A percentile compares a stretch with the other conserved stretches of the same genome.
Evolutionary conservation across 2,797 vertebrate genomes (phyloP).

Genomic region (Tenualosa thibaudeaui): DNA sequence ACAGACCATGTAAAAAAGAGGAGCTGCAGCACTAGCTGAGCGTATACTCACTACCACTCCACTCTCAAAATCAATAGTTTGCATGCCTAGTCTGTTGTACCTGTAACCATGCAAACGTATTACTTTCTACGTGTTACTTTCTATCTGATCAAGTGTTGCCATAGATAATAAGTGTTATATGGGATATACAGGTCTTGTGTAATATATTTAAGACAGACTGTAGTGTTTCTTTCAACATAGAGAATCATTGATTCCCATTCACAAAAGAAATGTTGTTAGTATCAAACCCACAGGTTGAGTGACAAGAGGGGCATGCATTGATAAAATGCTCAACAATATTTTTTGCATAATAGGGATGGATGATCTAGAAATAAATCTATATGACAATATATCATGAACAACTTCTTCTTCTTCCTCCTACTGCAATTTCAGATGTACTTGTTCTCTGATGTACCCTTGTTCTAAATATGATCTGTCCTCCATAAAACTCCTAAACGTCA

Average conservation of each 20-base stretch:
- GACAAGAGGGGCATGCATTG: neutral
- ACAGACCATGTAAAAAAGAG: constrained; percentile 38
- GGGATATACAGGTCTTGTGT: no score
- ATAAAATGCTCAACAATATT: neutral
- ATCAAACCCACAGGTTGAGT: neutral
- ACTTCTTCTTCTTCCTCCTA: no score
- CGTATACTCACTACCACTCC: neutral
- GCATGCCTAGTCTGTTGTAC: neutral
- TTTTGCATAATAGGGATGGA: no score
- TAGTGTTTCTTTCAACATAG: no score
- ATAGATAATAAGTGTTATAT: neutral
- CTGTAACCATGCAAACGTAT: neutral
- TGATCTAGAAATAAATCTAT: no score
- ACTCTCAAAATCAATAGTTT: neutral
- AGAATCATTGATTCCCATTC: neutral
- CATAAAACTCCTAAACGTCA: no score
- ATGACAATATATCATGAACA: no score
- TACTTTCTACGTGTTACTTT: no score
- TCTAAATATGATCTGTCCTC: no score
- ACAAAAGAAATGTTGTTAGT: neutral
- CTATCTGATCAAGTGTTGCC: neutral
- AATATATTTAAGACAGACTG: no score
- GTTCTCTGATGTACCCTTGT: no score
- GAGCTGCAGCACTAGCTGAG: neutral
- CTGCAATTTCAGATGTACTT: no score